Conservation (phyloP, 2,888 invertebrate species). For the Orchesella flavescens region DNA sequence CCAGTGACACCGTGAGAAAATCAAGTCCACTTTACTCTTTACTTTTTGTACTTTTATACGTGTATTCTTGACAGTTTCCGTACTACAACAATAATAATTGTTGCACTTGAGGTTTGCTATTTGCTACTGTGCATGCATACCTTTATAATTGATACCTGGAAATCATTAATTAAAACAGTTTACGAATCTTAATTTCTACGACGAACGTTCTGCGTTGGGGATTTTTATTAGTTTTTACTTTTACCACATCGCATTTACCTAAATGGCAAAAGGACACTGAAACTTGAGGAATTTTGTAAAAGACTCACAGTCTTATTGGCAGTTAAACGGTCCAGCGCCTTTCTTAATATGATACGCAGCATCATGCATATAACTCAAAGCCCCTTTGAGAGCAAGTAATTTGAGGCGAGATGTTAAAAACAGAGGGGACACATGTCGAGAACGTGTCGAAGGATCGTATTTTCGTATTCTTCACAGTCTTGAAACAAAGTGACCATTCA, state of each 20-base stretch:
- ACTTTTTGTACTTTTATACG: constrained; percentile 19
- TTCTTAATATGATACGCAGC: background rate
- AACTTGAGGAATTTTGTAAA: too few relatives aligned
- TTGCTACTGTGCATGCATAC: too few relatives aligned
- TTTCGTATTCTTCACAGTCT: too few relatives aligned
- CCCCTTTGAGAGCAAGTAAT: background rate
- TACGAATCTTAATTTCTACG: too few relatives aligned
- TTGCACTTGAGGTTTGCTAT: too few relatives aligned
- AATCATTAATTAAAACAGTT: too few relatives aligned
- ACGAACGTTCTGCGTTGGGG: too few relatives aligned
- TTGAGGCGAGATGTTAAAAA: constrained; percentile 7
- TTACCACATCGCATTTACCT: too few relatives aligned
- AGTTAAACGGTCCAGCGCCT: constrained; percentile 46
- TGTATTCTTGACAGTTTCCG: constrained; percentile 23
- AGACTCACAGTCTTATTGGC: background rate
- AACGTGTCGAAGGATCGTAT: constrained; percentile 35
- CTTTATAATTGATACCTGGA: too few relatives aligned
- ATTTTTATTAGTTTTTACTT: too few relatives aligned
- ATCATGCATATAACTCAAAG: background rate
- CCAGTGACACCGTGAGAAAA: constrained; percentile 52
- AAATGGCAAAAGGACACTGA: too few relatives aligned
- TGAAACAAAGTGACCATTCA: background rate
- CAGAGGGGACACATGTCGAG: constrained; percentile 17
- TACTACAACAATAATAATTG: background rate
- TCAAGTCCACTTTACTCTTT: constrained; percentile 18